A percentile compares a stretch with the other conserved stretches of the same genome.
Evolutionary conservation across 2,113 vertebrate species (phyloP).

Genomic region (Cebus imitator): DNA sequence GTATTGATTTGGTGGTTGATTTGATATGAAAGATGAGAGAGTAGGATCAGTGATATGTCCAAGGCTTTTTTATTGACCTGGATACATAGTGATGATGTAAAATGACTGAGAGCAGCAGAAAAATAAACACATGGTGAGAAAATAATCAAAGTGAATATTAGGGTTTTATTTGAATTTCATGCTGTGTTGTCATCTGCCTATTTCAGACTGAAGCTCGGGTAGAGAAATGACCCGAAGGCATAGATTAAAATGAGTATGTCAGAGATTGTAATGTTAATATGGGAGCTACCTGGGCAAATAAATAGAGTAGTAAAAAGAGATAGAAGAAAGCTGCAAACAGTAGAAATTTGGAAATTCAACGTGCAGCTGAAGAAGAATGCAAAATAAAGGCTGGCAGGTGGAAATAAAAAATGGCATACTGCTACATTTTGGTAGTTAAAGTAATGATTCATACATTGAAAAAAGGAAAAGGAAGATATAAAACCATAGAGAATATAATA

Average conservation of each 20-base stretch:
- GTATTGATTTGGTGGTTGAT: not conserved
- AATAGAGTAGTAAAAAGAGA: not conserved
- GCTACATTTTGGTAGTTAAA: not conserved
- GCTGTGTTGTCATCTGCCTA: not conserved
- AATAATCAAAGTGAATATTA: not conserved
- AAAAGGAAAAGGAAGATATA: not conserved
- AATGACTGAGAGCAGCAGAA: not conserved
- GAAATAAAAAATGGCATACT: not conserved
- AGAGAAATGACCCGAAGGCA: not conserved
- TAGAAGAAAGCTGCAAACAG: not conserved
- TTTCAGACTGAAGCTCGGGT: not conserved
- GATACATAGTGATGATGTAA: not conserved
- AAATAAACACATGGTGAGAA: not conserved
- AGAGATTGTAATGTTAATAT: not conserved
- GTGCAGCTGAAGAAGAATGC: not conserved
- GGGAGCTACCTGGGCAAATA: not conserved
- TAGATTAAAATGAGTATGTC: not conserved
- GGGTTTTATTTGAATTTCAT: not conserved
- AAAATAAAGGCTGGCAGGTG: accelerated
- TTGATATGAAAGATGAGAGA: not conserved
- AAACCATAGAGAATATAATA: not conserved
- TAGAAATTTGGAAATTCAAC: not conserved
- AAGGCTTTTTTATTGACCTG: not conserved
- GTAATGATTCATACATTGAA: not conserved
- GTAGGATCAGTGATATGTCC: not conserved